These are phyloP conservation scores for Euglossa dilemma DNA, from an alignment of 1,140 invertebrate species.

Conservation along the genomic window DNA sequence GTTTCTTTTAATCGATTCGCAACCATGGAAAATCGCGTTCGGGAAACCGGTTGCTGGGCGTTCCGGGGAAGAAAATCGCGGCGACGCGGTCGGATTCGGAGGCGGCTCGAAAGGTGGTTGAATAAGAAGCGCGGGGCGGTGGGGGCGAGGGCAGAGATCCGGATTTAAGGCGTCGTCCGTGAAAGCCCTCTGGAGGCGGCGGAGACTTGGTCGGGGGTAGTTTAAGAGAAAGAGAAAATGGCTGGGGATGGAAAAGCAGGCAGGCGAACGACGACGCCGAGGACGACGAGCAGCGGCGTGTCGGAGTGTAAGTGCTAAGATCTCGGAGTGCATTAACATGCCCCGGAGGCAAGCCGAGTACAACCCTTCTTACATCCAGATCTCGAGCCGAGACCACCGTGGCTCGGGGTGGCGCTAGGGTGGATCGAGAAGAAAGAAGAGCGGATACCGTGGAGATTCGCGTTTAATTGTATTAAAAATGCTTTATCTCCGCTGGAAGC, in stretches of 20 bases:
- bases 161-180: slow-evolving; percentile 81
- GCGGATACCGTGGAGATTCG: slow-evolving; percentile 77
- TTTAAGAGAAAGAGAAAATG: slow-evolving; percentile 82
- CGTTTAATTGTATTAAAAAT: slow-evolving; percentile 83
- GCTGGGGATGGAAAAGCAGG: slow-evolving; percentile 65
- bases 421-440: slow-evolving; percentile 49
- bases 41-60: slow-evolving; percentile 37
- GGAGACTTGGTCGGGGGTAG: slow-evolving; percentile 73
- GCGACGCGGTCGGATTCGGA: slow-evolving; percentile 44
- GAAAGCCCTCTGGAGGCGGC: slow-evolving; percentile 80
- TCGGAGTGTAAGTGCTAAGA: slow-evolving; percentile 83
- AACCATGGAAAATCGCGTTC: not conserved
- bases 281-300: slow-evolving; percentile 73
- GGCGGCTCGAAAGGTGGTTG: slow-evolving; percentile 34
- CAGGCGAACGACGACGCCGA: slow-evolving; percentile 60
- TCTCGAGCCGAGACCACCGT: slow-evolving; percentile 73
- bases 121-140: slow-evolving; percentile 40
- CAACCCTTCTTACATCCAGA: slow-evolving; percentile 83
- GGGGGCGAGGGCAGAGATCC: slow-evolving; percentile 74
- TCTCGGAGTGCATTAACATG: slow-evolving; percentile 83
- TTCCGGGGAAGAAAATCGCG: slow-evolving; percentile 66
- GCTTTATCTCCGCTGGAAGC: slow-evolving; percentile 75
- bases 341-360: slow-evolving; percentile 81
- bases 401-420: slow-evolving; percentile 50
- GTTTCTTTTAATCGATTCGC: too few relatives aligned